Percentiles rank a stretch among this genome's conserved stretches.
Evolutionary conservation across 2,797 vertebrate species (phyloP).

Genomic region (Cirrhinus mrigala): DNA sequence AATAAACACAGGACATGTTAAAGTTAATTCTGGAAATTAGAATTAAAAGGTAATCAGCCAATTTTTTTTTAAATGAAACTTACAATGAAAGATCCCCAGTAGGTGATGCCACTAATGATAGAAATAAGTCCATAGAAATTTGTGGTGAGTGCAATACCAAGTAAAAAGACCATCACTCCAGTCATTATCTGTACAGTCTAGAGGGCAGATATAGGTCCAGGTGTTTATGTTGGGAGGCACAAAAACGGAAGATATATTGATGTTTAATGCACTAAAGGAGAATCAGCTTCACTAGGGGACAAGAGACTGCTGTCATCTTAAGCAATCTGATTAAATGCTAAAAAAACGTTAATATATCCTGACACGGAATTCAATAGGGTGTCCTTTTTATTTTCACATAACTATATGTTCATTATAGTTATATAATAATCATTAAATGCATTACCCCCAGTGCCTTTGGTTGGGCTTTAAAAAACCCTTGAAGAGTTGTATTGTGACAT

Average conservation of each 20-base stretch:
- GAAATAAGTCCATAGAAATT: accelerated
- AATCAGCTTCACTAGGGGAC: neutral
- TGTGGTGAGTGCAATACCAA: neutral
- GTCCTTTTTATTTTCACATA: too few relatives aligned
- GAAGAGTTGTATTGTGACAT: neutral
- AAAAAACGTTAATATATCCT: neutral
- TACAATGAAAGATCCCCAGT: conserved; percentile 16
- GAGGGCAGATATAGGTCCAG: neutral
- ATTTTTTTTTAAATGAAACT: neutral
- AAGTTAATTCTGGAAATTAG: neutral
- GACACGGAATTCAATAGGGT: too few relatives aligned
- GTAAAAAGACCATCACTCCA: neutral
- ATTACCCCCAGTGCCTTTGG: conserved; percentile 11
- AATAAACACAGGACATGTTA: neutral
- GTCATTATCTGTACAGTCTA: conserved; percentile 15
- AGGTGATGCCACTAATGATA: neutral
- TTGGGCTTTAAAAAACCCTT: neutral
- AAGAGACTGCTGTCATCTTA: neutral
- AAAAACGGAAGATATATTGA: neutral
- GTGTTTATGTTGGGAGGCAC: neutral
- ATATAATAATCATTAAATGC: neutral
- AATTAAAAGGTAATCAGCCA: neutral
- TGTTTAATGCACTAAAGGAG: neutral
- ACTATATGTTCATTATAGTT: neutral
- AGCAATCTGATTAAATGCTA: neutral